Conservation (phyloP, 1,140 invertebrate genomes). For the Rhysida immarginata region DNA sequence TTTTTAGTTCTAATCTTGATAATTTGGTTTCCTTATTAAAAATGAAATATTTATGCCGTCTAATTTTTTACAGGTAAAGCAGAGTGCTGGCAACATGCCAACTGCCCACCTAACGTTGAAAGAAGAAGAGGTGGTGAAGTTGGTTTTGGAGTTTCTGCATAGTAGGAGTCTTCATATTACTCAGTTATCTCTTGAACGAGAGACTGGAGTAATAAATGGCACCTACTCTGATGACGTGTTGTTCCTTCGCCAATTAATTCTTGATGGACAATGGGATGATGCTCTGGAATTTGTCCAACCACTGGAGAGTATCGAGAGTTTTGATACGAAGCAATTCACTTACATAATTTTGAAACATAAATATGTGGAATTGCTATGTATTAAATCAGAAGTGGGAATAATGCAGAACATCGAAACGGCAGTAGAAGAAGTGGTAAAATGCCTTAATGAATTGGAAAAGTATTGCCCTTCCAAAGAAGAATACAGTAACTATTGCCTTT, state of each 20-base stretch:
- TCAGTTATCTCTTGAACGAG: conserved; percentile 78
- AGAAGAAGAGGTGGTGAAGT: conserved; percentile 80
- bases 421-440: conserved; percentile 84
- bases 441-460: conserved; percentile 70
- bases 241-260: conserved; percentile 75
- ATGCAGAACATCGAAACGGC: conserved; percentile 67
- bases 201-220: conserved; percentile 89
- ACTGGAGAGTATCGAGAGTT: conserved; percentile 53
- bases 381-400: conserved; percentile 62
- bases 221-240: conserved; percentile 78
- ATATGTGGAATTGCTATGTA: conserved; percentile 85
- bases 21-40: no score
- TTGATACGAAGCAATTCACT: conserved; percentile 51
- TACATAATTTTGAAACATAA: conserved; percentile 81
- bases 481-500: conserved; percentile 78
- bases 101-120: conserved; percentile 63
- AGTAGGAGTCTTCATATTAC: conserved; percentile 76
- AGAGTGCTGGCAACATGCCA: conserved; percentile 33
- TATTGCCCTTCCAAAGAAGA: conserved; percentile 81
- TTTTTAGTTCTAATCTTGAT: no score
- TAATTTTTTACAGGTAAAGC: no score
- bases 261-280: conserved; percentile 97
- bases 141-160: conserved; percentile 81
- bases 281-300: conserved; percentile 92
- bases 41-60: no score